Evolutionary conservation across 2,888 invertebrate species (phyloP), one percentile per base, ranked within the genome.

Genomic region (Neocrepidodera transversa): DNA sequence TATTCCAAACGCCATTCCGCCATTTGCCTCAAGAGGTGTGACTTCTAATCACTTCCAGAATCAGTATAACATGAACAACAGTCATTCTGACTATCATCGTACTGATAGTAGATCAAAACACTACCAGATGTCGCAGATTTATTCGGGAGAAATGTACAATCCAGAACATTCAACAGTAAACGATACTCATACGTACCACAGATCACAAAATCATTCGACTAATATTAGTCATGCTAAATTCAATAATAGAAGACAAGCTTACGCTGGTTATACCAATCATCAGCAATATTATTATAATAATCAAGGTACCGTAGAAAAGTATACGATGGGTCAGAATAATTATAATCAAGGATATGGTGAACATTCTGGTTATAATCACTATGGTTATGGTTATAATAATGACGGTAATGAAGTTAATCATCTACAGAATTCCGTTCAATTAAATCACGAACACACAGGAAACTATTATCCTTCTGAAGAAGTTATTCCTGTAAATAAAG

Each of bases 1-100:
- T 56, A 84, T 86, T 65, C 84, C 85, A 14, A 85, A 84, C 70
- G 80, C 83, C 23, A 82, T 85, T 75, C 84, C 85, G 2, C 83
- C 85, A 0, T 86, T 85, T 69, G 84, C 83, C 8, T 83, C 82
- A 61, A 79, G 85, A 73, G 85, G 82, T 58, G 74, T 76, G 74
- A 81, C 80, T 74, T 78, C 77, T 1, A 72, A 73, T 23, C 74
- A 76, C 57, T 76, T 77, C 58, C 73, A 75, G 26, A 77, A 77
- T 60, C 80, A 81, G 60, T 80, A 81, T 64, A 78, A 76, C 36
- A 74, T 77, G 63, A 74, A 72, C 45, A 73, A 70, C 50, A 51
- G 26, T 3, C 78, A 77, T 55, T 58, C 70, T 5, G 80, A 79
- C 47, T 79, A 79, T 60, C 45, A 45, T 14, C 61, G 77, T 62